phyloP scores from a whole-genome alignment of 2,888 invertebrate genomes.

The Pandemis heparana region DNA sequence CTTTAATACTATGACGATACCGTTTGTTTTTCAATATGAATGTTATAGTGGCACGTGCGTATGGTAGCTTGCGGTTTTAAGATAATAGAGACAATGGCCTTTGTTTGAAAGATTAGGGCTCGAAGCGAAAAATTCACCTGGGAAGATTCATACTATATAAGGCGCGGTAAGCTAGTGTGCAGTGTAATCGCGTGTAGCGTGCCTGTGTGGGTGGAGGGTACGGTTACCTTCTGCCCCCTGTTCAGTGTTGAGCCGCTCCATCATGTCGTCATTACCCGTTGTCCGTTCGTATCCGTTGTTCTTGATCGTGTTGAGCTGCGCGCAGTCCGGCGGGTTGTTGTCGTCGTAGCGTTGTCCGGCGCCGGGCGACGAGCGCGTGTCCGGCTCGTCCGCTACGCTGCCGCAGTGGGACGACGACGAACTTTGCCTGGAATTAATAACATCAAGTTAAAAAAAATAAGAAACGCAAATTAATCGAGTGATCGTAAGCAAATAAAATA shows the following conservation, averaged over 20 bases:
- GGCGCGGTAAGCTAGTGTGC: not conserved
- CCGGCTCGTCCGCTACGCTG: constrained; percentile 81
- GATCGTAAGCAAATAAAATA: too few species aligned
- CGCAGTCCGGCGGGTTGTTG: constrained; percentile 75
- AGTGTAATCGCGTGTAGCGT: not conserved
- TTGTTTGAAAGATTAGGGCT: too few species aligned
- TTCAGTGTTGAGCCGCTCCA: constrained; percentile 80
- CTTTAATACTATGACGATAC: too few species aligned
- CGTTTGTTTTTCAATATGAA: too few species aligned
- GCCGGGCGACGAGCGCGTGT: constrained; percentile 82
- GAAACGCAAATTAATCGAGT: too few species aligned
- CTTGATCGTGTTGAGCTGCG: constrained; percentile 73
- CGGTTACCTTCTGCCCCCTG: constrained; percentile 82
- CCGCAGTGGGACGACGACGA: constrained; percentile 84
- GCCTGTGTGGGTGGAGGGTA: constrained; percentile 15
- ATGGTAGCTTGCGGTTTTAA: too few species aligned
- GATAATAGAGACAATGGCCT: too few species aligned
- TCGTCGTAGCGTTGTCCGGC: constrained; percentile 80
- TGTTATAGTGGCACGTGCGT: too few species aligned
- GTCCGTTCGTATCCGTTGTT: constrained; percentile 84
- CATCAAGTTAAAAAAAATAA: too few species aligned
- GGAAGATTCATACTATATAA: too few species aligned
- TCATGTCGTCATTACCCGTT: constrained; percentile 75
- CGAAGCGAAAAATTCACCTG: too few species aligned
- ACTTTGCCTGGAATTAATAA: constrained; percentile 71